phyloP scores from a whole-genome alignment of 2,113 vertebrate species.

The Otolemur garnettii region DNA sequence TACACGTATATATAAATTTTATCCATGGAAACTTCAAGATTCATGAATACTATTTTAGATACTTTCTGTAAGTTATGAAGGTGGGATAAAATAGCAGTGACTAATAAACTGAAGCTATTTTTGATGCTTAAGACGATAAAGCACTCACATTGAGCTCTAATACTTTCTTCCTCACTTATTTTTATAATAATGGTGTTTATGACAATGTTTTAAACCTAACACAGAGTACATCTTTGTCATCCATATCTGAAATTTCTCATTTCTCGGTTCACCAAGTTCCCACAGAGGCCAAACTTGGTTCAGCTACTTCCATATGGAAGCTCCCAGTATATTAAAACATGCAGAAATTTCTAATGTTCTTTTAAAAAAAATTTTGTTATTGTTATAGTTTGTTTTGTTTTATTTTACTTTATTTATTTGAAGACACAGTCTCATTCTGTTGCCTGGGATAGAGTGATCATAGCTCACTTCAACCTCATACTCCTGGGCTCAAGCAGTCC shows the following conservation, averaged over 20 bases:
- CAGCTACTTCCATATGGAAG: neutral
- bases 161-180: neutral
- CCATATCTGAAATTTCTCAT: neutral
- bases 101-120: neutral
- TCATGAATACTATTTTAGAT: neutral
- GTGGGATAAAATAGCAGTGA: neutral
- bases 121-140: neutral
- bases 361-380: no score
- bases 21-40: neutral
- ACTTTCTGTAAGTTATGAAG: conserved; percentile 5
- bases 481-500: no score
- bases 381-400: no score
- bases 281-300: neutral
- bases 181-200: neutral
- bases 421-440: no score
- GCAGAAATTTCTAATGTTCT: neutral
- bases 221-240: neutral
- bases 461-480: no score
- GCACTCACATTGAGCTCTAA: neutral
- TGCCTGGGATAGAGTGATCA: no score
- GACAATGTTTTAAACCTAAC: neutral
- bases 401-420: no score
- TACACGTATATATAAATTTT: neutral
- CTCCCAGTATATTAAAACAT: neutral
- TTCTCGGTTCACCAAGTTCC: neutral